Conservation (phyloP, 1,140 invertebrate species). For the Linepithema humile region DNA sequence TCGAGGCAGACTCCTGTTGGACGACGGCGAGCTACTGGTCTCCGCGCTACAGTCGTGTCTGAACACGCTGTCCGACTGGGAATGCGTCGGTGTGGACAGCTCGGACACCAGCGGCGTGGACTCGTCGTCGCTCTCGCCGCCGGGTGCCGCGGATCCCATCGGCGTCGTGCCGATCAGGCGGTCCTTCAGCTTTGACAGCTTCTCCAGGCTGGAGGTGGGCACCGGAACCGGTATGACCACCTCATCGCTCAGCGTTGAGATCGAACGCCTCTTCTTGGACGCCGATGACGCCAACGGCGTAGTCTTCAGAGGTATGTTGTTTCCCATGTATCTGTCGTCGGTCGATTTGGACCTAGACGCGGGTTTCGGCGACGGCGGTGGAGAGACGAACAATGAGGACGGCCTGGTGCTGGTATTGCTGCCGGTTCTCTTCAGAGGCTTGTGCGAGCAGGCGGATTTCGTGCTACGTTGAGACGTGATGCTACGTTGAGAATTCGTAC, state of each 20-base stretch:
- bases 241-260: slow-evolving; percentile 65
- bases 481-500: slow-evolving; percentile 81
- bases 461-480: slow-evolving; percentile 80
- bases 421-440: slow-evolving; percentile 27
- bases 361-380: slow-evolving; percentile 75
- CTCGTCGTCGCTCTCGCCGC: slow-evolving; percentile 86
- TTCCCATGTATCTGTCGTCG: slow-evolving; percentile 72
- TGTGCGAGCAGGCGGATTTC: slow-evolving; percentile 69
- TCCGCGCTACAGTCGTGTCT: slow-evolving; percentile 67
- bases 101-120: slow-evolving; percentile 87
- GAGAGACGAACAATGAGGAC: slow-evolving; percentile 75
- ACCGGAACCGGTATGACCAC: slow-evolving; percentile 65
- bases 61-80: slow-evolving; percentile 71
- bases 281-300: slow-evolving; percentile 38
- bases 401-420: slow-evolving; percentile 61
- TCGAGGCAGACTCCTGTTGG: slow-evolving; percentile 67
- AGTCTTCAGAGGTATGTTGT: slow-evolving; percentile 57
- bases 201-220: slow-evolving; percentile 75
- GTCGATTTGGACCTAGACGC: slow-evolving; percentile 76
- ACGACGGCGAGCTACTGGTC: slow-evolving; percentile 70
- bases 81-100: slow-evolving; percentile 79
- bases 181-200: slow-evolving; percentile 81
- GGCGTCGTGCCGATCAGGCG: slow-evolving; percentile 79
- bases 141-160: slow-evolving; percentile 71
- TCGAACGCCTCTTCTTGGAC: slow-evolving; percentile 40